Evolutionary conservation across 2,888 invertebrate genomes (phyloP).

Genomic region (Catocala fraxini): DNA sequence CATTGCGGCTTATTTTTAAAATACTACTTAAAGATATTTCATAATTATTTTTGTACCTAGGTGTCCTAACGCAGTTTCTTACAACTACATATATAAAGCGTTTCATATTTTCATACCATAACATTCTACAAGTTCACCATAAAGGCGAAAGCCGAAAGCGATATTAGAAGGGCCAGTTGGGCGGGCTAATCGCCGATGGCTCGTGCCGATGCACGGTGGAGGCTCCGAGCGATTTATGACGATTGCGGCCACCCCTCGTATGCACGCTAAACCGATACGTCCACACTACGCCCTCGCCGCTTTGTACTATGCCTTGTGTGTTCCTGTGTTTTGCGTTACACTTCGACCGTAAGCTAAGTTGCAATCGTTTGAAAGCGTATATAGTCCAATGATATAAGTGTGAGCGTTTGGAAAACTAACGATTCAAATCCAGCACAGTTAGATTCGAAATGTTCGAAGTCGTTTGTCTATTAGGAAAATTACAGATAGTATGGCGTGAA

Average conservation of each 20-base stretch:
- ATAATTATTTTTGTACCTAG: too few relatives aligned
- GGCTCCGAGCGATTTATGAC: conserved; percentile 68
- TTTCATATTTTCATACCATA: not conserved
- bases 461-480: not conserved
- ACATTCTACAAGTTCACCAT: conserved; percentile 34
- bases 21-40: too few relatives aligned
- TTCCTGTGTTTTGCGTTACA: not conserved
- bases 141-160: conserved; percentile 24
- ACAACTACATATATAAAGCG: too few relatives aligned
- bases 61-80: too few relatives aligned
- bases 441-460: not conserved
- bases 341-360: too few relatives aligned
- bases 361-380: too few relatives aligned
- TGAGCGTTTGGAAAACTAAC: too few relatives aligned
- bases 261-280: conserved; percentile 57
- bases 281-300: conserved; percentile 52
- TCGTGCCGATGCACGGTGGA: conserved; percentile 56
- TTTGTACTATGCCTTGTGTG: conserved; percentile 36
- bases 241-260: conserved; percentile 61
- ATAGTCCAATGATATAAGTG: too few relatives aligned
- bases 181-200: conserved; percentile 65
- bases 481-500: too few relatives aligned
- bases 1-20: too few relatives aligned
- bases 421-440: too few relatives aligned
- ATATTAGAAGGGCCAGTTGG: conserved; percentile 53